A percentile compares a stretch with the other conserved stretches of the same genome.
Conservation (phyloP, 1,140 invertebrate genomes). For the Hormaphis cornu region DNA sequence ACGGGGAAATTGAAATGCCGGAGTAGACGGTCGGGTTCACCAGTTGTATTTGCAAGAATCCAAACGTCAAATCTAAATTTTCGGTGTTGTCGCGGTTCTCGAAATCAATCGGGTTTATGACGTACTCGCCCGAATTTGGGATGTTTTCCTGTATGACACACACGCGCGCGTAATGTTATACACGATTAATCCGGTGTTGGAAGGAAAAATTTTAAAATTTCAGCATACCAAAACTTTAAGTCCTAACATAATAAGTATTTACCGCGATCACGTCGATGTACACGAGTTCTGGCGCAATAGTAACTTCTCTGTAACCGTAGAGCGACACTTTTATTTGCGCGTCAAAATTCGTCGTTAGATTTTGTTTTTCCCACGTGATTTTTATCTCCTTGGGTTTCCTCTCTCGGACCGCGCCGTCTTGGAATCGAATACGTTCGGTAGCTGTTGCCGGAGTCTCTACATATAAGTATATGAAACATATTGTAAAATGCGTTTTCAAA, state of each 20-base stretch:
- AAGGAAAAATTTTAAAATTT: neutral
- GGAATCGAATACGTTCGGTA: slow-evolving; percentile 72
- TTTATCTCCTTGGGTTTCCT: slow-evolving; percentile 59
- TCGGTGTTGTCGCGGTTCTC: slow-evolving; percentile 56
- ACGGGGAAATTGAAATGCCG: slow-evolving; percentile 66
- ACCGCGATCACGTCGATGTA: slow-evolving; percentile 52
- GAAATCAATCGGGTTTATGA: slow-evolving; percentile 59
- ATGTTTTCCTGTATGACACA: slow-evolving; percentile 44
- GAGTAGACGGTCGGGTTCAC: slow-evolving; percentile 64
- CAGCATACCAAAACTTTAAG: too few species aligned
- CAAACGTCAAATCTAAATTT: slow-evolving; percentile 66
- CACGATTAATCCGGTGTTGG: neutral
- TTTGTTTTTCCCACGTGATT: slow-evolving; percentile 71
- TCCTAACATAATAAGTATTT: slow-evolving; percentile 16
- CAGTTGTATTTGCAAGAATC: slow-evolving; percentile 82
- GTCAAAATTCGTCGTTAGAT: slow-evolving; percentile 70
- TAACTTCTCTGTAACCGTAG: slow-evolving; percentile 77
- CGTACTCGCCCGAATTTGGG: slow-evolving; percentile 56
- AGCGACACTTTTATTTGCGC: slow-evolving; percentile 67
- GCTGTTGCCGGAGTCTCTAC: slow-evolving; percentile 76
- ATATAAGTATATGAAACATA: slow-evolving; percentile 36
- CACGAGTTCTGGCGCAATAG: slow-evolving; percentile 57
- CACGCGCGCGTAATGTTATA: slow-evolving; percentile 42
- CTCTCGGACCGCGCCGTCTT: slow-evolving; percentile 60
- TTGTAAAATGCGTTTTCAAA: neutral